Evolutionary conservation across 2,113 vertebrate genomes (phyloP), one percentile per base, ranked within the genome.

Genomic region (Morone saxatilis): DNA sequence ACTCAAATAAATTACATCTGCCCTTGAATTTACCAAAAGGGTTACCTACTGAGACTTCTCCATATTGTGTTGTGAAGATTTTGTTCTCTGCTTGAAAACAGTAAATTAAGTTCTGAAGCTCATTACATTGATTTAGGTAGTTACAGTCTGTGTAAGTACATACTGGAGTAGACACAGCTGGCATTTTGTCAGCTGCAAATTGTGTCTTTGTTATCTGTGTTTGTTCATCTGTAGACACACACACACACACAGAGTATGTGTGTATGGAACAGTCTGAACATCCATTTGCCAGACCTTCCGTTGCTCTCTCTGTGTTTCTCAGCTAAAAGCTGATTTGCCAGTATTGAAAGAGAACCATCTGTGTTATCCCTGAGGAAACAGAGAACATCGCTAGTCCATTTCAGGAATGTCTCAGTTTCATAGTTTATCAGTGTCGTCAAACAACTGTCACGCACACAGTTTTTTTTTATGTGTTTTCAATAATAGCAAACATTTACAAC

Each of bases 301-400:
- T 16, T 51, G 13, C 57, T 45, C 60, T 57, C 62, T 60, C 31
- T 40, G 22, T 72, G 14, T 74, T 56, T 78, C 38, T 77, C 20
- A 31, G 25, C 71, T 57, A 38, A 62, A 68, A 43, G 77, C 67
- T 73, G 22, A 76, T 85, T 71, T 69, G 60, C 72, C 87, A 81
- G 73, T 12, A 36, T 50, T 77, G 59, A 89, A 87, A 85, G 78
- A 80, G 72, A 90, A 92, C 85, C 93, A 93, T 89, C 83, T 93
- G 92, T 89, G 87, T 85, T 81, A 20, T 74, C 66, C 62, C 60
- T 0, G 63, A 50, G 45, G 76, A 82, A 57, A 65, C 1, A 31
- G 11, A 60, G 36, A 71, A 40, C n/a, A 41, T 50, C 1, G 4
- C 61, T 41, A 12, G 31, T 56, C 59, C 25, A 38, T 56, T 59